Evolutionary conservation across 2,113 vertebrate genomes (phyloP).

Genomic region (Podocnemis expansa): DNA sequence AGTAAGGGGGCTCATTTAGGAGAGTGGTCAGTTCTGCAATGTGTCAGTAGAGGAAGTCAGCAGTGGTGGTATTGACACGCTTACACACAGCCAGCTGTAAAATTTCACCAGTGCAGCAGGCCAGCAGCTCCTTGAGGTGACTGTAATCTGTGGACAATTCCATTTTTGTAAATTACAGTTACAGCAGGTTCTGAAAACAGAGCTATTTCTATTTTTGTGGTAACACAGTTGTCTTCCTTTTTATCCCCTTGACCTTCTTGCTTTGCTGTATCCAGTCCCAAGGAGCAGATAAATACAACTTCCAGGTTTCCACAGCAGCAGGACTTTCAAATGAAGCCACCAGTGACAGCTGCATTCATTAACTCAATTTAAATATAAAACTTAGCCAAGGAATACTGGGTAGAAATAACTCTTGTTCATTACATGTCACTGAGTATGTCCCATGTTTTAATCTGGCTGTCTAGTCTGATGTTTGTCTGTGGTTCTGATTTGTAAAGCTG

Average conservation of each 20-base stretch:
- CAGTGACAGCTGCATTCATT: neutral
- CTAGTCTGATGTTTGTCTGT: neutral
- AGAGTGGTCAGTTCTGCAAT: no score
- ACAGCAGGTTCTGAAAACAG: neutral
- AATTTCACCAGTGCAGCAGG: neutral
- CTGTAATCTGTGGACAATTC: neutral
- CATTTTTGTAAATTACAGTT: neutral
- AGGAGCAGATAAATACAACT: neutral
- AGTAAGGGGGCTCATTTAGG: slow-evolving; percentile 14
- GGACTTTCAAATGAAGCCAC: neutral
- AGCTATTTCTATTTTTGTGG: neutral
- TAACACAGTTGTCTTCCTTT: neutral
- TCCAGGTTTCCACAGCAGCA: neutral
- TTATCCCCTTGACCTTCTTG: neutral
- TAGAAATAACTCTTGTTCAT: neutral
- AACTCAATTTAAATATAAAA: neutral
- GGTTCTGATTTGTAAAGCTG: neutral
- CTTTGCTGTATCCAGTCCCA: neutral
- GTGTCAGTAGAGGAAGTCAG: neutral
- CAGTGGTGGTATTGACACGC: neutral
- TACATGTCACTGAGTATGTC: neutral
- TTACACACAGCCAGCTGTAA: neutral
- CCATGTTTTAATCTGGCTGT: neutral
- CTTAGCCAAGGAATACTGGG: neutral
- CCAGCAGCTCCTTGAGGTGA: neutral